Evolutionary conservation across 2,888 invertebrate genomes (phyloP).

Genomic region (Drosophila suboccidentalis): DNA sequence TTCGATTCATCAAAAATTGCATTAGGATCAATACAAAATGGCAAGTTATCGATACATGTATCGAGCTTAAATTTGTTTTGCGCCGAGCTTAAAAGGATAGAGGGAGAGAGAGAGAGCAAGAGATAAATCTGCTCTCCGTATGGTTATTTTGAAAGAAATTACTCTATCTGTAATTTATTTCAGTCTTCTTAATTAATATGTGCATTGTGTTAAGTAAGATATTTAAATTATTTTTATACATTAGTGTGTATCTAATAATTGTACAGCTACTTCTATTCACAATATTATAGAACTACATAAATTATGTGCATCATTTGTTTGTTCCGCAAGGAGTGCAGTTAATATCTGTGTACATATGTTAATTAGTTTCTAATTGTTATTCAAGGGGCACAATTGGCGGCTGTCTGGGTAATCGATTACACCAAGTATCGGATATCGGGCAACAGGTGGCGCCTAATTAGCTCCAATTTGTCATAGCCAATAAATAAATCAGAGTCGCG

Average conservation of each 20-base stretch:
- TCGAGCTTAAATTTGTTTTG: not conserved
- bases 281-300: not conserved
- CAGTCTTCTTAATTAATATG: not conserved
- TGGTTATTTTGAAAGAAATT: not conserved
- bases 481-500: conserved; percentile 2
- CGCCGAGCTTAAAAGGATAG: not conserved
- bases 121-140: not conserved
- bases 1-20: not conserved
- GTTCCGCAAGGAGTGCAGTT: conserved; percentile 11
- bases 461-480: conserved; percentile 21
- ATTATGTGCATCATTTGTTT: conserved; percentile 1
- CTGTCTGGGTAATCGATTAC: conserved; percentile 5
- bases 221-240: conserved; percentile 1
- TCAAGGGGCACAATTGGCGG: conserved; percentile 26
- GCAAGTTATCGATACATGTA: not conserved
- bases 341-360: not conserved
- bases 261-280: conserved; percentile 12
- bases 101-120: not conserved
- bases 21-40: not conserved
- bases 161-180: not conserved
- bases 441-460: conserved; percentile 9
- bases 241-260: not conserved
- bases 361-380: conserved; percentile 19
- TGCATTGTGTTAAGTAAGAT: conserved; percentile 4
- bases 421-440: conserved; percentile 21